Evolutionary conservation across 2,888 invertebrate species (phyloP).

Genomic region (Zaprionus obscuricornis): DNA sequence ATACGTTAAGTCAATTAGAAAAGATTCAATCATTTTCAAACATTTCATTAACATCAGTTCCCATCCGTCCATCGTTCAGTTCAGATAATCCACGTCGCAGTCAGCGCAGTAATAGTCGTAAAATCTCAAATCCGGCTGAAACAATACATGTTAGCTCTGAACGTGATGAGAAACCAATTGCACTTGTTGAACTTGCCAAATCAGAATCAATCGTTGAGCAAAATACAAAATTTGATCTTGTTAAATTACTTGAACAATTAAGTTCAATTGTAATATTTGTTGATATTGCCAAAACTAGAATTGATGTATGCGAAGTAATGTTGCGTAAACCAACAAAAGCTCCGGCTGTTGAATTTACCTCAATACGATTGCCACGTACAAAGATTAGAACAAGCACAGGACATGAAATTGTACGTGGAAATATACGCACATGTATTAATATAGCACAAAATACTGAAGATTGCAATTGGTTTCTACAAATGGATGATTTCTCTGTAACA

Average conservation of each 20-base stretch:
- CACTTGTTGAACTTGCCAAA: constrained; percentile 17
- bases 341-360: constrained; percentile 49
- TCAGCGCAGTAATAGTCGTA: constrained; percentile 68
- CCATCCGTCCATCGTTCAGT: no score
- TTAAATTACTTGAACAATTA: constrained; percentile 29
- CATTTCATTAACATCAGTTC: constrained; percentile 40
- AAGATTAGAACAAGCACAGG: constrained; percentile 69
- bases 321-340: constrained; percentile 22
- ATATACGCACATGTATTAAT: constrained; percentile 58
- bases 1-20: constrained; percentile 40
- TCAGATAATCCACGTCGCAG: no score
- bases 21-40: constrained; percentile 42
- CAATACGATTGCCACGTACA: constrained; percentile 65
- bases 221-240: neutral
- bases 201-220: neutral
- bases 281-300: constrained; percentile 63
- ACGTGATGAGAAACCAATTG: constrained; percentile 75
- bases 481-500: constrained; percentile 65
- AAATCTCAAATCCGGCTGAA: constrained; percentile 80
- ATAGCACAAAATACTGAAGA: constrained; percentile 4
- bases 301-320: constrained; percentile 60
- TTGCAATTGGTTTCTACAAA: constrained; percentile 77
- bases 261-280: constrained; percentile 50
- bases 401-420: constrained; percentile 69
- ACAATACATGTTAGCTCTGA: constrained; percentile 83